These are phyloP conservation scores for Enteromius fasciolatus DNA, from an alignment of 2,797 vertebrate species.

Conservation along the genomic window DNA sequence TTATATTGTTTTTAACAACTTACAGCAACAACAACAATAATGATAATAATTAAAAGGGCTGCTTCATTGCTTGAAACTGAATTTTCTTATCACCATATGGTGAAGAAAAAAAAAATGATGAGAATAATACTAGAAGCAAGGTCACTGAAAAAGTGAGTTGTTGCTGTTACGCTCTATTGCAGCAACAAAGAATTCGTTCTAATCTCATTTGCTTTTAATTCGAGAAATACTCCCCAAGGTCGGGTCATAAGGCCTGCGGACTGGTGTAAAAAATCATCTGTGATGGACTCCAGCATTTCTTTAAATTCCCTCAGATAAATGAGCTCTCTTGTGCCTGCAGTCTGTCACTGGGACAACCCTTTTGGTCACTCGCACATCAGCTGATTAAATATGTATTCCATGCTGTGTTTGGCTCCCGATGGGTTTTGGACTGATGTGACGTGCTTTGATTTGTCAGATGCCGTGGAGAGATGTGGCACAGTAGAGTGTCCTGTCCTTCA, in stretches of 20 bases:
- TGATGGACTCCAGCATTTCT: neutral
- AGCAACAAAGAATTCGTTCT: neutral
- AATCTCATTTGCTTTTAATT: slow-evolving; percentile 25
- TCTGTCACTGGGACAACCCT: slow-evolving; percentile 17
- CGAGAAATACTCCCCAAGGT: slow-evolving; percentile 1
- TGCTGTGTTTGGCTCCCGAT: neutral
- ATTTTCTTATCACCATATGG: neutral
- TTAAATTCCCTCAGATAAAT: slow-evolving; percentile 13
- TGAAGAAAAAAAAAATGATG: neutral
- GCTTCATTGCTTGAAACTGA: neutral
- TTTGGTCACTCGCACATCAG: slow-evolving; percentile 32
- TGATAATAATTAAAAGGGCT: neutral
- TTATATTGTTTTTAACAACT: neutral
- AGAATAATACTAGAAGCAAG: neutral
- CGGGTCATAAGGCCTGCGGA: neutral
- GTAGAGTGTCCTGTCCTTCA: slow-evolving; percentile 8
- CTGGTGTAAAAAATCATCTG: slow-evolving; percentile 10
- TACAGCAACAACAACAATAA: too few species aligned
- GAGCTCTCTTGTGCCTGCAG: slow-evolving; percentile 27
- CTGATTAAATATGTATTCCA: slow-evolving; percentile 39
- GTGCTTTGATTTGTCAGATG: slow-evolving; percentile 18
- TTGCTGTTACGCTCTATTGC: neutral
- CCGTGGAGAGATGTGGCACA: neutral
- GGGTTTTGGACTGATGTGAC: slow-evolving; percentile 13
- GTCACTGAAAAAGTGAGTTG: neutral